These are phyloP conservation scores for Poeciliopsis paucimaculata DNA, from an alignment of 2,797 vertebrate species.

Conservation along the genomic window DNA sequence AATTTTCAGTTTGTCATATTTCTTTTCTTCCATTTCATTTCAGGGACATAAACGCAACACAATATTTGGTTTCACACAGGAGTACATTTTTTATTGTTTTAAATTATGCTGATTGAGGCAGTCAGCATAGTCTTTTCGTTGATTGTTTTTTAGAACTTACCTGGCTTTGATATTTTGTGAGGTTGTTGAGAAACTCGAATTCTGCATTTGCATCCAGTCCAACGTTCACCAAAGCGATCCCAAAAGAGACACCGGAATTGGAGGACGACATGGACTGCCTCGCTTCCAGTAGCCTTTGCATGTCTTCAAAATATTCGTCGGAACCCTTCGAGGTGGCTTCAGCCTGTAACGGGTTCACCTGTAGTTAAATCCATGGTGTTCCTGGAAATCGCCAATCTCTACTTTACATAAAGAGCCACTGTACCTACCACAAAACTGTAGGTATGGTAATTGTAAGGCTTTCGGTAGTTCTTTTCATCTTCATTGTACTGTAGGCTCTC, in stretches of 20 bases:
- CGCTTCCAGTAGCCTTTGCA: conserved; percentile 76
- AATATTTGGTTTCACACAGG: background rate
- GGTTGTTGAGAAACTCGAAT: conserved; percentile 71
- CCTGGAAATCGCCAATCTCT: background rate
- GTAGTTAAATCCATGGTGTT: conserved; percentile 5
- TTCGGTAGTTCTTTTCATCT: conserved; percentile 90
- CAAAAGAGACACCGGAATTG: conserved; percentile 44
- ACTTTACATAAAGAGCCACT: background rate
- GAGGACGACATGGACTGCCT: conserved; percentile 53
- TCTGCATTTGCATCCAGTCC: conserved; percentile 41
- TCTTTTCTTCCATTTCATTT: background rate
- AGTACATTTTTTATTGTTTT: background rate
- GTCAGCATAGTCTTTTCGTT: background rate
- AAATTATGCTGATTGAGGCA: background rate
- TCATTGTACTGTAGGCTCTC: conserved; percentile 88
- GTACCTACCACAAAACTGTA: conserved; percentile 88
- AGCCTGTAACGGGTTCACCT: conserved; percentile 77
- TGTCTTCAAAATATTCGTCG: conserved; percentile 80
- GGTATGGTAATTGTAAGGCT: conserved; percentile 90
- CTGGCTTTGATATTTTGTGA: conserved; percentile 80
- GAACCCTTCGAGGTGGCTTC: conserved; percentile 84
- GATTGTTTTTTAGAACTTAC: conserved; percentile 65
- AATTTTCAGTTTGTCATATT: background rate
- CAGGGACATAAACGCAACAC: background rate
- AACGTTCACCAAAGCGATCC: conserved; percentile 51